These are phyloP conservation scores for Paramormyrops hopkinsi DNA, from an alignment of 2,797 vertebrate genomes.

Conservation along the genomic window DNA sequence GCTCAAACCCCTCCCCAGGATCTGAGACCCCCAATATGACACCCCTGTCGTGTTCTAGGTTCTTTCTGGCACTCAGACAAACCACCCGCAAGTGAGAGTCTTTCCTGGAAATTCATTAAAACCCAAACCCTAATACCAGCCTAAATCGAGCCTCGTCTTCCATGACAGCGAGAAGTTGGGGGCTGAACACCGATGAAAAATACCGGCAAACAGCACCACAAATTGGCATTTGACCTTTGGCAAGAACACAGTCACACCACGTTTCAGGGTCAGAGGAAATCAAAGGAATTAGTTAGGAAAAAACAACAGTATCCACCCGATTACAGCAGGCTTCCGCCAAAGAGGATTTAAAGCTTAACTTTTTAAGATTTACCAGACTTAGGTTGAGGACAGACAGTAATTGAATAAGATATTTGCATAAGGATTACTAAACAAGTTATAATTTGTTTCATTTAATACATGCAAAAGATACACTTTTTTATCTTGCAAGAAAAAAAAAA, in stretches of 20 bases:
- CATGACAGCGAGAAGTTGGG: not conserved
- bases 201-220: constrained; percentile 10
- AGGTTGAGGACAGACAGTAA: constrained; percentile 64
- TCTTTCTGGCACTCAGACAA: not conserved
- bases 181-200: not conserved
- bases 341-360: constrained; percentile 77
- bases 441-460: constrained; percentile 57
- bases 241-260: constrained; percentile 29
- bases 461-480: constrained; percentile 27
- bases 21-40: not conserved
- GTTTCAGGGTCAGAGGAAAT: constrained; percentile 53
- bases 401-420: constrained; percentile 69
- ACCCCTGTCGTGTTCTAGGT: not conserved
- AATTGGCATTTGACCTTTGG: constrained; percentile 33
- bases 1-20: not conserved
- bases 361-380: constrained; percentile 73
- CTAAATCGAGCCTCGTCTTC: not conserved
- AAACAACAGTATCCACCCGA: constrained; percentile 68
- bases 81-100: not conserved
- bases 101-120: not conserved
- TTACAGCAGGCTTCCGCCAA: constrained; percentile 64
- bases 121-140: not conserved
- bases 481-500: not conserved
- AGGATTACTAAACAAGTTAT: constrained; percentile 56
- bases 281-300: constrained; percentile 57